Evolutionary conservation across 2,113 vertebrate genomes (phyloP), one percentile per base, ranked within the genome.

Genomic region (Castor canadensis): DNA sequence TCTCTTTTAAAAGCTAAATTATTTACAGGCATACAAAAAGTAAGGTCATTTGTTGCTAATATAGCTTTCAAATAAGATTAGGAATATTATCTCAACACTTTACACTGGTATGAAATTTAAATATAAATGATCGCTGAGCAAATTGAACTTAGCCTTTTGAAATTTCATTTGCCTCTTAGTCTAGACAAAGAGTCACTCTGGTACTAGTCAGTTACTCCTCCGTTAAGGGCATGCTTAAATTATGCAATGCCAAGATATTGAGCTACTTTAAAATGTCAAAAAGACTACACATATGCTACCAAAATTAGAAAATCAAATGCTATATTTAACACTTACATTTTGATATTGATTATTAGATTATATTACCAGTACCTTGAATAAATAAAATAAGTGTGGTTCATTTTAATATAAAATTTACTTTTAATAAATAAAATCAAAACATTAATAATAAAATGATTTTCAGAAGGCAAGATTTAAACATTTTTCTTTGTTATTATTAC

Each of bases 331-430:
- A 52, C 72, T 28, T 52, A 79, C 64, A 40, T 47, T 95, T 95
- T 86, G 6, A 47, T 95, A 85, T 86, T 95, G 86, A 19, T 76
- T 93, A 86, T 10, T 95, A 81, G 10, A 88, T 20, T 89, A 30
- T 62, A 19, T 28, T 56, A 2, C 3, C 66, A 3, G 1, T 77
- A 13, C 30, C 40, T 73, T 88, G 2, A 62, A 54, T 30, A 73
- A 88, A 64, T 67, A 82, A 83, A 95, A 64, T 9, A 17, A 67
- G 7, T 54, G 5, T 90, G 5, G 2, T 82, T 96, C 81, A 1
- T 87, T 85, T 91, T 71, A 77, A 67, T 58, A 84, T 43, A 15
- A 95, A 83, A 75, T 56, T 92, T 88, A 89, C 10, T 90, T 80
- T 93, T 19, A 72, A 54, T 76, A 80, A 84, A 49, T 89, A 84